These are phyloP conservation scores for Pelusios castaneus DNA, from an alignment of 2,113 vertebrate species.

Conservation along the genomic window DNA sequence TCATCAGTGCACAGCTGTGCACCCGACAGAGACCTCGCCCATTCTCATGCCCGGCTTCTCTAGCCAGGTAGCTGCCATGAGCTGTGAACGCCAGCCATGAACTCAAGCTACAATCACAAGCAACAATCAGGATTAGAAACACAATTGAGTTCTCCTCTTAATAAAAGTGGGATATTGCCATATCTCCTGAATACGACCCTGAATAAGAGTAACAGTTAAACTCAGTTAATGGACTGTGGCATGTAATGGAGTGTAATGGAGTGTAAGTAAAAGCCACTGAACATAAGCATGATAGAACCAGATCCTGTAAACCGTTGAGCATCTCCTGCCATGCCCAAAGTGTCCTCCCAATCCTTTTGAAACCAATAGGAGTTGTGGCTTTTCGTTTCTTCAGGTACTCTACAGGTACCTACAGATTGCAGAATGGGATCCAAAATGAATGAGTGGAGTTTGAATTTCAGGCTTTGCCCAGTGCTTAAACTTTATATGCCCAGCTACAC, in stretches of 20 bases:
- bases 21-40: too few relatives aligned
- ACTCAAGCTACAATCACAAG: too few relatives aligned
- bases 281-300: fast-evolving
- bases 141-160: too few relatives aligned
- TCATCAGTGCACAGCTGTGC: too few relatives aligned
- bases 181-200: too few relatives aligned
- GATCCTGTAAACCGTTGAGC: not conserved
- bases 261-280: conserved; percentile 24
- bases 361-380: not conserved
- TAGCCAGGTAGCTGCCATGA: too few relatives aligned
- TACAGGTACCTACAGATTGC: not conserved
- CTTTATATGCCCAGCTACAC: not conserved
- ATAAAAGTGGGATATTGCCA: too few relatives aligned
- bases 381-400: not conserved
- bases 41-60: too few relatives aligned
- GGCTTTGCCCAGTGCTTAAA: not conserved
- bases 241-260: not conserved
- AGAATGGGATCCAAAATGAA: not conserved
- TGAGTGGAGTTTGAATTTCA: not conserved
- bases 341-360: not conserved
- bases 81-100: too few relatives aligned
- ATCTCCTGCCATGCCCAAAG: fast-evolving
- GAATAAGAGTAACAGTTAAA: not conserved
- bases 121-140: too few relatives aligned
- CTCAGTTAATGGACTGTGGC: not conserved